Base-by-base conservation (phyloP, 2,797 vertebrate genomes). In the Spinus pinus region DNA sequence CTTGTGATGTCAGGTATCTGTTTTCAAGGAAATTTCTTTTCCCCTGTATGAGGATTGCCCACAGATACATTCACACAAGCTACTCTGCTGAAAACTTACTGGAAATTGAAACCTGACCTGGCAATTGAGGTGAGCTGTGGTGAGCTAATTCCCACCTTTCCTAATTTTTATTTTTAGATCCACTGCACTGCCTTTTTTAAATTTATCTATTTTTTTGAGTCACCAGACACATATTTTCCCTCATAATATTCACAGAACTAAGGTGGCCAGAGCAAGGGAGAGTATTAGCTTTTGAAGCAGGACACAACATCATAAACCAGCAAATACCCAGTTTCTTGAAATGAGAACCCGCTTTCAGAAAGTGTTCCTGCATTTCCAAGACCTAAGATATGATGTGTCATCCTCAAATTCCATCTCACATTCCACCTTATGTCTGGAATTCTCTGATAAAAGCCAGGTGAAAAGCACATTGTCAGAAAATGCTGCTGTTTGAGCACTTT, bases 141-240 rank as follows among this genome's bases (percentile, higher is more conserved):
- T 78, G 35, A 94, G 91, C 79, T 90, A 91, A 66, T 91, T 83
- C 54, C 72, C 49, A 64, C 58, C 58, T 73, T 83, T 31, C 73
- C 77, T 92, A 91, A 86, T 92, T 90, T 94, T 88, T 93, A 95
- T 92, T 94, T 95, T 95, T 96, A 88, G 62, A 56, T 65, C 39
- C 41, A 42, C 57, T 8, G 7, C 0, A 0, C 30, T 53, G 24
- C 15, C 1, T 28, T 47, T 58, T 41, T 30, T 2, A 7, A 5
- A 47, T 80, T 44, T 47, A 37, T 47, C 14, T 35, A 5, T 60
- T 77, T 71, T 39, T 60, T 67, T 86, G 7, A 81, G 42, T 82
- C 47, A 58, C 28, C 3, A 2, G 46, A 50, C 42, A 71, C 46
- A 46, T 20, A 41, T 67, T 80, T 74, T 81, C 35, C 65, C 72